Evolutionary conservation across 2,888 invertebrate species (phyloP).

Genomic region (Ceratothoa steindachneri): DNA sequence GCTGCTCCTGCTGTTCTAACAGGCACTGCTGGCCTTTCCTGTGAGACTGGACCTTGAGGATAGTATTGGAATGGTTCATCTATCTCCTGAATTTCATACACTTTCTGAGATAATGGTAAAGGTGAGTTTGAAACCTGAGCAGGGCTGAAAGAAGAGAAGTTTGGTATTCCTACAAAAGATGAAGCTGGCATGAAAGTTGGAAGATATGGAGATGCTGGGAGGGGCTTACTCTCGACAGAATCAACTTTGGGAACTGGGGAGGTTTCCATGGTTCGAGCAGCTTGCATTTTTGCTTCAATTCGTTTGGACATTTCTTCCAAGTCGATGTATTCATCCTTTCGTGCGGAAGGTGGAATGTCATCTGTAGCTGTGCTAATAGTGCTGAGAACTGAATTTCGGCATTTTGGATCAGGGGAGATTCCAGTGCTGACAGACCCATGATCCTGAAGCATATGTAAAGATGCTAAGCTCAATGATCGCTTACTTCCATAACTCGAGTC

Average conservation of each 20-base stretch:
- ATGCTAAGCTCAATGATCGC: conserved; percentile 43
- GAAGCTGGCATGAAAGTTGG: conserved; percentile 45
- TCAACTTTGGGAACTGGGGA: conserved; percentile 2
- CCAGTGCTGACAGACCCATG: not conserved
- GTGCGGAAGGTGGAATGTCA: conserved; percentile 35
- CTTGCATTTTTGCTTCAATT: conserved; percentile 38
- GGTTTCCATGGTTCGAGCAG: not conserved
- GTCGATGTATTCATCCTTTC: conserved; percentile 46
- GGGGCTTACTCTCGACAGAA: not conserved
- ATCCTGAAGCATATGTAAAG: conserved; percentile 29
- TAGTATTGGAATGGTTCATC: not conserved
- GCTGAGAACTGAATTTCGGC: conserved; percentile 1
- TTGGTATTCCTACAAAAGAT: conserved; percentile 1
- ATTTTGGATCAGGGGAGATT: not conserved
- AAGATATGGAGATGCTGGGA: conserved; percentile 19
- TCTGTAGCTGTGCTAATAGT: conserved; percentile 26
- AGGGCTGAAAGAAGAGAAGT: not conserved
- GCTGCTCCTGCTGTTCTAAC: conserved; percentile 30
- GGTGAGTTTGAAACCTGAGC: not conserved
- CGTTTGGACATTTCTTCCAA: conserved; percentile 45
- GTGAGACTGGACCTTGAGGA: not conserved
- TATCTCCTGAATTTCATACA: not conserved
- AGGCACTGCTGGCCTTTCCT: conserved; percentile 27
- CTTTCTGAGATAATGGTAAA: not conserved
- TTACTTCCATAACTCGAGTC: conserved; percentile 33